Evolutionary conservation across 2,888 invertebrate species (phyloP), one percentile per base, ranked within the genome.

Genomic region (Cosmia pyralina): DNA sequence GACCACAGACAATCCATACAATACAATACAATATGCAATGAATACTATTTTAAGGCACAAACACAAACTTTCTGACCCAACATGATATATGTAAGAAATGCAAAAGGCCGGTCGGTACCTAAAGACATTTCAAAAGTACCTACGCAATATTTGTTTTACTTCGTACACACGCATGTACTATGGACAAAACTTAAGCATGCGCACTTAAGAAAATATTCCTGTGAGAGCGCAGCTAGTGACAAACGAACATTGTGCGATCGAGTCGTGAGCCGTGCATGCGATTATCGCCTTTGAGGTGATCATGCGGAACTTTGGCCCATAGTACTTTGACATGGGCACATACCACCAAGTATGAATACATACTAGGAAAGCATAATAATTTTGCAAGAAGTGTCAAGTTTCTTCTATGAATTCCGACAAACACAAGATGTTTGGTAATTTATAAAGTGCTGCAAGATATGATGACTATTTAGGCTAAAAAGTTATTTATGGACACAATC

Each of bases 301-400:
- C n/a, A n/a, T n/a, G n/a, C n/a, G n/a, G n/a, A n/a, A n/a, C n/a
- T n/a, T n/a, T n/a, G n/a, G n/a, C n/a, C n/a, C n/a, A n/a, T n/a
- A n/a, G 19, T 46, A 38, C 58, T 44, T 59, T 59, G 38, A 4
- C 66, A 65, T 73, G 72, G 69, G 63, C 63, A 69, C 46, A 75
- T 55, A 60, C 58, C 19, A 66, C 34, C 19, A 44, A 41, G 72
- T 71, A 77, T 38, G 1, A 73, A 67, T 73, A 79, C 34, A 34
- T 34, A 38, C 74, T 41, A 85, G 70, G 66, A 66, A 72, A 75
- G 69, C 79, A 85, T 83, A 71, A 11, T 17, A 69, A 64, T 74
- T 53, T 71, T 71, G 63, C 63, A 65, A 74, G 60, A 76, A 69
- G 28, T 64, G 65, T 59, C 17, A 65, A 28, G 69, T 72, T 70